A percentile compares a stretch with the other conserved stretches of the same genome.
phyloP scores from a whole-genome alignment of 1,140 invertebrate species.

The Heliconius congener region DNA sequence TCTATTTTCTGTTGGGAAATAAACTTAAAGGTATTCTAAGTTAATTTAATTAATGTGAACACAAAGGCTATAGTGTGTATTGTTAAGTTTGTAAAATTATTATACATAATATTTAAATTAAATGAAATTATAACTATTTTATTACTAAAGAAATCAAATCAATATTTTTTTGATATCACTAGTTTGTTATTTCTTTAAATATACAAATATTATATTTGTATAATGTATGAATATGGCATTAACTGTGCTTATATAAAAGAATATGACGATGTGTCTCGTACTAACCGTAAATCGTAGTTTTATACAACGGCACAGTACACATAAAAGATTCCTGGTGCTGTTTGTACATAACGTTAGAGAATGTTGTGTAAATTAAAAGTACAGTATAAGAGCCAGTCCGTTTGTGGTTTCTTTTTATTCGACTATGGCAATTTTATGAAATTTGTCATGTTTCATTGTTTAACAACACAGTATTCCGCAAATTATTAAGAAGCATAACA shows the following conservation, averaged over 20 bases:
- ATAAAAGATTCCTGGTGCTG: neutral
- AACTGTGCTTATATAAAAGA: neutral
- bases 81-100: too few species aligned
- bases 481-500: too few species aligned
- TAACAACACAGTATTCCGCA: too few species aligned
- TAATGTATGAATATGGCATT: neutral
- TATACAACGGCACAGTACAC: neutral
- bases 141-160: neutral
- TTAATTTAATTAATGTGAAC: slow-evolving; percentile 10
- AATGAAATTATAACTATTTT: neutral
- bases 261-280: neutral
- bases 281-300: neutral
- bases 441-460: neutral
- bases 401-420: neutral
- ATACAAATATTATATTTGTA: neutral
- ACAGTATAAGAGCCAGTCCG: neutral
- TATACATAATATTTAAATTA: too few species aligned
- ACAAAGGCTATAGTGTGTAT: neutral
- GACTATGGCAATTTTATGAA: neutral
- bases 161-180: neutral
- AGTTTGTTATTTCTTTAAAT: neutral
- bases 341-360: slow-evolving; percentile 1
- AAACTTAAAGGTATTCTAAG: neutral
- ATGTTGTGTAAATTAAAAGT: slow-evolving; percentile 6
- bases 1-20: slow-evolving; percentile 12